Conservation (phyloP, 35 echinoderm and acorn worm genomes). For the Holothuria glaberrima region DNA sequence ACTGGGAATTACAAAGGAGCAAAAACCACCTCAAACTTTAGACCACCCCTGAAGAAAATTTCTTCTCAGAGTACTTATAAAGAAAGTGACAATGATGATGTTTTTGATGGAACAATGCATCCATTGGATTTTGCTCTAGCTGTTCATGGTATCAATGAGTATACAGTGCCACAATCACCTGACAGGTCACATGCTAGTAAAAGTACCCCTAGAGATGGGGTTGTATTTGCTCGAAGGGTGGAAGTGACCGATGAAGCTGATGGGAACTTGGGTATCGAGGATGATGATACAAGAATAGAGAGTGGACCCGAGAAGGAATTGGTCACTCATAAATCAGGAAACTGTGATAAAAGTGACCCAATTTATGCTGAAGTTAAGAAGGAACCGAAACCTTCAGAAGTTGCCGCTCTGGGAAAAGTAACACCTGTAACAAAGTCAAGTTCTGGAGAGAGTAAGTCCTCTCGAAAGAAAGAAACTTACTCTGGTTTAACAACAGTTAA, state of each 20-base stretch:
- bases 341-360: not conserved
- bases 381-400: not conserved
- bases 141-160: constrained; percentile 11
- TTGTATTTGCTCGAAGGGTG: constrained; percentile 22
- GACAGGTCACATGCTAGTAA: constrained; percentile 5
- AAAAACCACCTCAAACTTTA: not conserved
- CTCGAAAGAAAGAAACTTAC: constrained; percentile 48
- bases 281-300: not conserved
- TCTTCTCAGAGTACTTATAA: not conserved
- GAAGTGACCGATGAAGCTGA: constrained; percentile 14
- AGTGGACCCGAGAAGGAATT: not conserved
- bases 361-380: not conserved
- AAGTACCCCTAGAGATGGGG: constrained; percentile 28
- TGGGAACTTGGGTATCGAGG: not conserved
- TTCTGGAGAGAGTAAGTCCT: not conserved
- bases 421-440: not conserved
- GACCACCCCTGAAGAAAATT: constrained; percentile 2
- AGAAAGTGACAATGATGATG: constrained; percentile 23
- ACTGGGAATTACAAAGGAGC: not conserved
- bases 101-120: constrained; percentile 41
- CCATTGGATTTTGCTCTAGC: constrained; percentile 45
- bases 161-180: not conserved
- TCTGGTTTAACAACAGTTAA: constrained; percentile 37
- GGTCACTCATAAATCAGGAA: not conserved
- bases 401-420: not conserved